These are phyloP conservation scores for Willisornis vidua DNA, from an alignment of 2,113 vertebrate genomes.

Conservation along the genomic window DNA sequence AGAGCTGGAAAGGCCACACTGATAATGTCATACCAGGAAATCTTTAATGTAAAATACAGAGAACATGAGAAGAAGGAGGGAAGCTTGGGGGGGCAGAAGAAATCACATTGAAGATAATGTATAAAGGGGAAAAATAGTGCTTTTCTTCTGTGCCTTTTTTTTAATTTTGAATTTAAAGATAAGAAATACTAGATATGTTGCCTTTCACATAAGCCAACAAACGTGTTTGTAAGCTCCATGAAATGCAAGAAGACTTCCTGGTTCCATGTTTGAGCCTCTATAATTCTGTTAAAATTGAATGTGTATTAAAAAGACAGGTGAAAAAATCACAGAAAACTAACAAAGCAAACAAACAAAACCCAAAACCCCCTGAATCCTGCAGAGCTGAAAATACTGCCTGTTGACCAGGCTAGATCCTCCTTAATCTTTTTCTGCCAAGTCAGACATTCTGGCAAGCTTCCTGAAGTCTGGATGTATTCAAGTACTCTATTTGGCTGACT, in stretches of 20 bases:
- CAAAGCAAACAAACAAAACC: background rate
- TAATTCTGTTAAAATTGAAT: background rate
- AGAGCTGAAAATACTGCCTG: slow-evolving; percentile 37
- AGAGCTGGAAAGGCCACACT: slow-evolving; percentile 24
- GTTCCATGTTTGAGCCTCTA: background rate
- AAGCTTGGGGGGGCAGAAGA: background rate
- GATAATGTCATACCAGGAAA: slow-evolving; percentile 60
- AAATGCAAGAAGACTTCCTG: background rate
- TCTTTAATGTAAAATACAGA: slow-evolving; percentile 17
- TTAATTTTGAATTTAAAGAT: background rate
- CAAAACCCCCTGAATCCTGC: background rate
- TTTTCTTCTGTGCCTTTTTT: background rate
- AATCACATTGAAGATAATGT: background rate
- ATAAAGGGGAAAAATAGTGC: background rate
- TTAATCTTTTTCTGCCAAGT: slow-evolving; percentile 64
- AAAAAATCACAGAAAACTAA: background rate
- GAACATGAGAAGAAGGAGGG: background rate
- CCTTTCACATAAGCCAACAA: background rate
- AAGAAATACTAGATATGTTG: background rate
- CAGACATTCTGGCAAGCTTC: slow-evolving; percentile 72
- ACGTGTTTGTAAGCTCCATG: background rate
- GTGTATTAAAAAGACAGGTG: background rate
- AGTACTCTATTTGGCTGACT: slow-evolving; percentile 70
- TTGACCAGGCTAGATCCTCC: slow-evolving; percentile 30
- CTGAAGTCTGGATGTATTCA: slow-evolving; percentile 68